phyloP scores from a whole-genome alignment of 2,113 vertebrate species.

The Zeus faber region DNA sequence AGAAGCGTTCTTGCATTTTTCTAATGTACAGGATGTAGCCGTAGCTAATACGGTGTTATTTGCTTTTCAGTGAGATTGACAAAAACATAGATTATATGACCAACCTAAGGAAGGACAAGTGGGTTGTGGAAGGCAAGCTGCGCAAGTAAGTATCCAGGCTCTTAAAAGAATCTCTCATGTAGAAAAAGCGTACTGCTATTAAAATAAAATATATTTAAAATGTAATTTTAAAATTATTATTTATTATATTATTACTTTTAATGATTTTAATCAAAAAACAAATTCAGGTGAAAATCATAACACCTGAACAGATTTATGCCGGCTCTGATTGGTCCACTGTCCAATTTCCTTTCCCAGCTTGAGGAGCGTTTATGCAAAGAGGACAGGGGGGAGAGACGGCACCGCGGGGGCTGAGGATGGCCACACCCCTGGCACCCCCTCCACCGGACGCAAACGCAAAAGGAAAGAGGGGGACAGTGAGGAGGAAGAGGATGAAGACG shows the following conservation, averaged over 20 bases:
- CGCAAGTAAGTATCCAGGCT: conserved; percentile 99
- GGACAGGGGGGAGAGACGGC: conserved; percentile 82
- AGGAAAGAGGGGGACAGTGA: conserved; percentile 87
- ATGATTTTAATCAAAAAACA: no score
- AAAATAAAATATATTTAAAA: no score
- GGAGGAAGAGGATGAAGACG: conserved; percentile 87
- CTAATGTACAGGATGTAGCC: no score
- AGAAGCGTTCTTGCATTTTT: no score
- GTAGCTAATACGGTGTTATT: no score
- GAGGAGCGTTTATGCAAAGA: conserved; percentile 87
- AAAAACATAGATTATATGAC: conserved; percentile 97
- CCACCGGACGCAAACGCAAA: conserved; percentile 80
- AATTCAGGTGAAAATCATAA: no score
- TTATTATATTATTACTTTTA: no score
- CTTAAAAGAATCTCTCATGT: neutral
- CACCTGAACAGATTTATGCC: no score
- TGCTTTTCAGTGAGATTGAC: conserved; percentile 91
- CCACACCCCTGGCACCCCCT: conserved; percentile 68
- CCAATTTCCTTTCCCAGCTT: conserved; percentile 83
- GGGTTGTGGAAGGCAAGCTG: conserved; percentile 91
- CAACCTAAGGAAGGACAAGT: conserved; percentile 94
- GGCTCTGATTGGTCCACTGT: no score
- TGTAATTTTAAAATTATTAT: no score
- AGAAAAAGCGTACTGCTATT: no score
- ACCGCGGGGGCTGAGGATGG: conserved; percentile 76